Conservation (phyloP, 2,888 invertebrate species). For the Harpagoxenus sublaevis region DNA sequence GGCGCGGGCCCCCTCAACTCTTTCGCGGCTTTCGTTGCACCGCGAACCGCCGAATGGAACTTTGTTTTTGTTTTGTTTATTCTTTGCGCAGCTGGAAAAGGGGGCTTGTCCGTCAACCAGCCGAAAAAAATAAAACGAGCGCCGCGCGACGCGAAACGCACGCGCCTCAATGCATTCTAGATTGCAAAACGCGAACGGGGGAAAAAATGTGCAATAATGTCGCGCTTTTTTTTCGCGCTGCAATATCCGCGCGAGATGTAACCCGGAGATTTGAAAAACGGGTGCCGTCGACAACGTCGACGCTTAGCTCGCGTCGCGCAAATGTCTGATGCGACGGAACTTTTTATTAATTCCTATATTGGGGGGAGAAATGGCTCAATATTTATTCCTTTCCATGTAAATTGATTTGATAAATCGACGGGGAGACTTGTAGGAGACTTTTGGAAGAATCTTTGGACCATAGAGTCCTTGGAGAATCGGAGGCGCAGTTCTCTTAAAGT, state of each 20-base stretch:
- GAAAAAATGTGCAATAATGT: slow-evolving; percentile 26
- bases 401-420: neutral
- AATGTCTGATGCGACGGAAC: neutral
- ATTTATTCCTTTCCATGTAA: neutral
- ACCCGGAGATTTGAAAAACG: slow-evolving; percentile 15
- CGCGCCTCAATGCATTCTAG: slow-evolving; percentile 19
- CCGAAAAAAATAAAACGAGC: neutral
- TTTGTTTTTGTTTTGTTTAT: neutral
- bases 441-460: neutral
- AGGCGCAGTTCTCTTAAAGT: neutral
- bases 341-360: slow-evolving; percentile 14
- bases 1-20: neutral
- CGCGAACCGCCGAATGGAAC: slow-evolving; percentile 15
- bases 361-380: neutral
- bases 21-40: slow-evolving; percentile 4
- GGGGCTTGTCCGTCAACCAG: neutral
- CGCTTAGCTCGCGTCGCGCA: too few species aligned
- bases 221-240: slow-evolving; percentile 1
- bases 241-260: slow-evolving; percentile 6
- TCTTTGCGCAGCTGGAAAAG: neutral
- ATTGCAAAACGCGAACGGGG: slow-evolving; percentile 9
- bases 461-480: neutral
- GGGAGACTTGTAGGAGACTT: neutral
- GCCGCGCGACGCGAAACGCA: neutral
- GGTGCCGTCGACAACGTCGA: neutral